phyloP scores from a whole-genome alignment of 1,140 invertebrate species.

The Cherax quadricarinatus region DNA sequence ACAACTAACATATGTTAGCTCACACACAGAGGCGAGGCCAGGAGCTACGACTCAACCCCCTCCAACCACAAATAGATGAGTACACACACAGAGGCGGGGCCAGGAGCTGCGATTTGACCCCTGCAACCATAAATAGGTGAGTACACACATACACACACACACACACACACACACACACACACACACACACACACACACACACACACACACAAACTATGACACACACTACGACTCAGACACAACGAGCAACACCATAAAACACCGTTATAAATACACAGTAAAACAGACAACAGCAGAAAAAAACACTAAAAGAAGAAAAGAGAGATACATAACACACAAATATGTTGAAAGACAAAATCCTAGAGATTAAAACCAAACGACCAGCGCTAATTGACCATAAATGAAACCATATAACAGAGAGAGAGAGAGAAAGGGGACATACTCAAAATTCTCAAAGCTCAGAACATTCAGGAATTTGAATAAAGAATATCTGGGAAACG shows the following conservation, averaged over 20 bases:
- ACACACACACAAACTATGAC: neutral
- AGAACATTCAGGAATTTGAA: neutral
- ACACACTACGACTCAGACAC: conserved; percentile 7
- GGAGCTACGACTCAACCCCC: no score
- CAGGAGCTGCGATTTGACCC: no score
- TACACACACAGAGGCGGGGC: no score
- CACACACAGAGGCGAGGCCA: no score
- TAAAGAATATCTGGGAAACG: no score
- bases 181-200: no score
- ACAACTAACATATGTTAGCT: neutral
- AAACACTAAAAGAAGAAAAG: conserved; percentile 22
- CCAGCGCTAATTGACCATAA: no score
- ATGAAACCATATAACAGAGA: neutral
- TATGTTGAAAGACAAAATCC: neutral
- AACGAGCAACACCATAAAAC: neutral
- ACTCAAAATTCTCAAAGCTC: neutral
- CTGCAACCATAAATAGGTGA: no score
- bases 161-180: no score
- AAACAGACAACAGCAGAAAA: conserved; percentile 7
- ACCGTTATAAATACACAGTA: neutral
- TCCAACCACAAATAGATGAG: no score
- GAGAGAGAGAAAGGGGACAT: conserved; percentile 9
- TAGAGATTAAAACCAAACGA: no score
- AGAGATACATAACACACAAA: conserved; percentile 27
- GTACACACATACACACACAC: no score